These are phyloP conservation scores for Papilio xuthus DNA, from an alignment of 1,140 invertebrate genomes.

Conservation along the genomic window DNA sequence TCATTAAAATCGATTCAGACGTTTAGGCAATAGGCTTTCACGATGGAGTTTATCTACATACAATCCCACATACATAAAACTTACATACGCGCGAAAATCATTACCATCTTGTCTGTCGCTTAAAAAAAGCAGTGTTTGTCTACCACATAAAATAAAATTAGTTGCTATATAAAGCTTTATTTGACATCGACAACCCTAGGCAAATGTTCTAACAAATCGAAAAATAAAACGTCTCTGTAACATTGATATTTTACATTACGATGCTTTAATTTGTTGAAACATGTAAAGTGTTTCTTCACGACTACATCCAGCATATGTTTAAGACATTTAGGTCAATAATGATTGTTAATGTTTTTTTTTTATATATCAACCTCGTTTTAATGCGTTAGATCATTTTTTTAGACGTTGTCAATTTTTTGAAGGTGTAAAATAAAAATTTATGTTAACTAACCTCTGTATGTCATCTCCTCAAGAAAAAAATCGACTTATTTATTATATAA, in stretches of 20 bases:
- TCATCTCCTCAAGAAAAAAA: too few species aligned
- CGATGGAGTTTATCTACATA: too few species aligned
- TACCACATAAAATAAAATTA: too few species aligned
- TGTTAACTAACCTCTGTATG: too few species aligned
- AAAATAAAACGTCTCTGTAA: slow-evolving; percentile 18
- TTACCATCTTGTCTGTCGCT: too few species aligned
- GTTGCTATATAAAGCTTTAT: not conserved
- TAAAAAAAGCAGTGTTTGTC: too few species aligned
- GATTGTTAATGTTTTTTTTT: not conserved
- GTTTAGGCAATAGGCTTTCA: too few species aligned
- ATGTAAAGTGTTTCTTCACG: slow-evolving; percentile 11
- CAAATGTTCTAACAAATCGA: slow-evolving; percentile 20
- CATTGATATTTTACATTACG: slow-evolving; percentile 37
- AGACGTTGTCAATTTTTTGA: not conserved
- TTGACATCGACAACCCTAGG: not conserved
- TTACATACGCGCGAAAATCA: too few species aligned
- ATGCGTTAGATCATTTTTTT: not conserved
- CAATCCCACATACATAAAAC: too few species aligned
- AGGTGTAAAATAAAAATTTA: not conserved
- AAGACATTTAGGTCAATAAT: not conserved
- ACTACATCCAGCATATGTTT: not conserved
- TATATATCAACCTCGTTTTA: not conserved
- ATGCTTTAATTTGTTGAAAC: slow-evolving; percentile 31
- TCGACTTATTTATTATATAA: not conserved
- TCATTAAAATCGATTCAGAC: too few species aligned